phyloP scores from a whole-genome alignment of 2,888 invertebrate species.

The Drosophila quinaria region DNA sequence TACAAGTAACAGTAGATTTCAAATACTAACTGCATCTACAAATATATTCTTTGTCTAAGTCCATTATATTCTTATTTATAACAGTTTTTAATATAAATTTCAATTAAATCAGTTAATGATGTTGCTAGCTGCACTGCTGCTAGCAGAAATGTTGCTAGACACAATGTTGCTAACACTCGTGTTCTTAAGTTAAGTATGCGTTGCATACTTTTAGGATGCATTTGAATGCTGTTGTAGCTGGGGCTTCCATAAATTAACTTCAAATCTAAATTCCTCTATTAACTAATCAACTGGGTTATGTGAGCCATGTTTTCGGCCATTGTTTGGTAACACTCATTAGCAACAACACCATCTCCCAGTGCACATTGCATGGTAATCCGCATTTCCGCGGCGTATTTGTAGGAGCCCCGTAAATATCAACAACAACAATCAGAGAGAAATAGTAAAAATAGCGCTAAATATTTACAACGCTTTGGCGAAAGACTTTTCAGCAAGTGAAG shows the following conservation, averaged over 20 bases:
- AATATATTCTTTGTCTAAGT: background rate
- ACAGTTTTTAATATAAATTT: background rate
- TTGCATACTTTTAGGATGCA: slow-evolving; percentile 47
- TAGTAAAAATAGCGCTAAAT: slow-evolving; percentile 63
- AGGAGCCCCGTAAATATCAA: slow-evolving; percentile 32
- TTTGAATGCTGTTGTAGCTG: background rate
- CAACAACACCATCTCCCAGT: slow-evolving; percentile 16
- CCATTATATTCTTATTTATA: background rate
- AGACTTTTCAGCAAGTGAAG: slow-evolving; percentile 59
- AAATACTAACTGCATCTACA: slow-evolving; percentile 2
- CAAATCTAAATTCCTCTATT: slow-evolving; percentile 30
- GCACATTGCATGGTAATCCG: slow-evolving; percentile 26
- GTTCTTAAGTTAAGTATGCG: background rate
- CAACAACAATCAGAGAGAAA: slow-evolving; percentile 44
- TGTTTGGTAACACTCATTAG: slow-evolving; percentile 12
- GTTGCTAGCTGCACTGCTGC: slow-evolving; percentile 30
- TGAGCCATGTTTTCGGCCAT: slow-evolving; percentile 20
- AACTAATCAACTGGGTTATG: slow-evolving; percentile 37
- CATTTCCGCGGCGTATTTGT: slow-evolving; percentile 35
- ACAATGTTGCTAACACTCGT: slow-evolving; percentile 26
- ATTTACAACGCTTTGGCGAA: slow-evolving; percentile 68
- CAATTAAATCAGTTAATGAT: background rate
- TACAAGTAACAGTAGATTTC: slow-evolving; percentile 8
- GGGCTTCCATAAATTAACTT: slow-evolving; percentile 8
- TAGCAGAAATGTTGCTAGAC: slow-evolving; percentile 19